Evolutionary conservation across 1,140 invertebrate species (phyloP), one percentile per base, ranked within the genome.

Genomic region (Microplitis mediator): DNA sequence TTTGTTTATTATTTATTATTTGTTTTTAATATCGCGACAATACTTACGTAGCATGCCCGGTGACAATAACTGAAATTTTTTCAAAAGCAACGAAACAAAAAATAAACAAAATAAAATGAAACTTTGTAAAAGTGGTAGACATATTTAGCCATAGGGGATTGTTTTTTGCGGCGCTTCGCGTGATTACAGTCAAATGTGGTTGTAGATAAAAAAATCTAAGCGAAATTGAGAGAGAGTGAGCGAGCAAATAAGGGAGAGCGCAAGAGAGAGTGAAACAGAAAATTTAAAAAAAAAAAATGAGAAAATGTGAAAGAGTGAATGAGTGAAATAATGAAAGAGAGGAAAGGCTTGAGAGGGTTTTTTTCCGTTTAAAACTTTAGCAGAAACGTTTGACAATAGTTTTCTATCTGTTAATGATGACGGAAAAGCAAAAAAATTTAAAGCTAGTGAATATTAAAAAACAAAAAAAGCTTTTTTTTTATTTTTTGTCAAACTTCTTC

Each of bases 341-440:
- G 35, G 65, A 61, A 67, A 60, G 72, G 67, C 35, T 60, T 69
- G 67, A 69, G 56, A 69, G 67, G 36, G 54, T 36, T 69, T 45
- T 45, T 45, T 58, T 36, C 50, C 50, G 9, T 61, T 54, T 14
- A 16, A 54, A 61, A 56, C 50, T 74, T 58, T 69, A 62, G 31
- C 39, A 51, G 34, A 52, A 62, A 73, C 11, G 66, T 75, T 72
- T 69, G 61, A 63, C 45, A 73, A 52, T 79, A 78, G 73, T 79
- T 77, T 81, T 77, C 78, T 78, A 54, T 16, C 52, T 16, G 52
- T 54, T 54, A 54, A 54, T 54, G 52, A 54, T 54, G 52, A 54
- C 5, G n/a, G 3, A 50, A 6, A 50, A 50, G 45, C 6, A 16
- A 54, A 54, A 14, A 16, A 16, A 54, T 45, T 5, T 45, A 54